Conservation (phyloP, 2,888 invertebrate genomes). For the Koerneria pararmatus region DNA sequence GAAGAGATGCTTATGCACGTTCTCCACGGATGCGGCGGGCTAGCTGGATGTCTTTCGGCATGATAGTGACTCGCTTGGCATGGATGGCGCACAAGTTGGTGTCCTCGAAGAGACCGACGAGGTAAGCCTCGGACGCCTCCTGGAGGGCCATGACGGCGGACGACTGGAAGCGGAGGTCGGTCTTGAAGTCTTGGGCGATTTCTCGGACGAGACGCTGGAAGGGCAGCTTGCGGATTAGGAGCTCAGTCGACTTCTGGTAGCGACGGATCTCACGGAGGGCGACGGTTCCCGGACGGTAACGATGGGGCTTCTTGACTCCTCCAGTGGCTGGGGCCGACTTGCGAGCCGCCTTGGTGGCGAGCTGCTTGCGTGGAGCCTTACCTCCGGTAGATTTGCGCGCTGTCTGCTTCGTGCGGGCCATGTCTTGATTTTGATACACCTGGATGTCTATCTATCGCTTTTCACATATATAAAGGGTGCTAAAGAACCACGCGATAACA, state of each 20-base stretch:
- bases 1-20: slow-evolving; percentile 31
- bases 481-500: too few relatives aligned
- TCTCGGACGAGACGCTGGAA: slow-evolving; percentile 69
- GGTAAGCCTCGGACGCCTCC: slow-evolving; percentile 77
- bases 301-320: slow-evolving; percentile 91
- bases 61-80: slow-evolving; percentile 92
- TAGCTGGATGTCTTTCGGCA: slow-evolving; percentile 84
- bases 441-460: too few relatives aligned
- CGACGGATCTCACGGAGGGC: slow-evolving; percentile 92
- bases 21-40: slow-evolving; percentile 36
- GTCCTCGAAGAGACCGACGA: slow-evolving; percentile 91
- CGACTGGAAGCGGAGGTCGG: slow-evolving; percentile 79
- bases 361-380: slow-evolving; percentile 17
- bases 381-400: slow-evolving; percentile 28
- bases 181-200: slow-evolving; percentile 42
- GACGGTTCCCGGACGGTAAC: slow-evolving; percentile 89
- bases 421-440: too few relatives aligned
- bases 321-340: slow-evolving; percentile 90
- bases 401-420: slow-evolving; percentile 29
- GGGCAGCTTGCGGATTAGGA: slow-evolving; percentile 60
- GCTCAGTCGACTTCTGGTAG: slow-evolving; percentile 90
- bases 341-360: slow-evolving; percentile 63
- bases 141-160: slow-evolving; percentile 87
- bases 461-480: too few relatives aligned
- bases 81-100: slow-evolving; percentile 96